Evolutionary conservation across 2,113 vertebrate genomes (phyloP), one percentile per base, ranked within the genome.

Genomic region (Dermatemys mawii): DNA sequence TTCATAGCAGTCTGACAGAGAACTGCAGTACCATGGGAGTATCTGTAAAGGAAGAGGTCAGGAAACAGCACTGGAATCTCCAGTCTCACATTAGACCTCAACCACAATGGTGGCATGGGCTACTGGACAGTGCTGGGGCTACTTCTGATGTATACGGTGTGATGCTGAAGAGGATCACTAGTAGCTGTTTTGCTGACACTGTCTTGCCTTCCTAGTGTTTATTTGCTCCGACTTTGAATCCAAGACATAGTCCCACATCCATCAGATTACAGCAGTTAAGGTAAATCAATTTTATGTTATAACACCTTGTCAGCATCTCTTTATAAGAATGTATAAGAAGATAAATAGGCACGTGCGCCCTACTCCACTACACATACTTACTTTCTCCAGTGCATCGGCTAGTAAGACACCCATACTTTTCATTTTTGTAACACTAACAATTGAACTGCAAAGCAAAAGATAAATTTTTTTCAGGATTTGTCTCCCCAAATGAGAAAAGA

Each of bases 381-480:
- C 99, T 98, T 99, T 99, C 92, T 98, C 98, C 57, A 99, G 97
- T 3, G 98, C 97, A 88, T 98, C 99, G 55, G 98, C 95, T 19
- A 97, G 67, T 86, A 99, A 95, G 46, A 98, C 92, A 41, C 97
- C 97, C 95, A 98, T 82, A 26, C 97, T 98, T 97, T 98, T 98
- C 96, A 98, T 98, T 97, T 98, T 98, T 95, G 97, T 98, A 86
- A 97, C 84, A 83, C 97, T 96, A 80, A 95, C 87, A 85, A 98
- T 2, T 70, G 97, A 96, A 91, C 99, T 99, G 98, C 44, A 97
- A 97, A 96, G 93, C 41, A 94, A 87, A 91, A 89, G 83, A 70
- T n/a, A 35, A 2, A 50, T 67, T 94, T 67, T 53, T 91, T 51
- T 81, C 8, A 90, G 63, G 24, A 93, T 22, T 54, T 22, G 27